phyloP scores from a whole-genome alignment of 1,140 invertebrate species.

The Drosophila carrolli region DNA sequence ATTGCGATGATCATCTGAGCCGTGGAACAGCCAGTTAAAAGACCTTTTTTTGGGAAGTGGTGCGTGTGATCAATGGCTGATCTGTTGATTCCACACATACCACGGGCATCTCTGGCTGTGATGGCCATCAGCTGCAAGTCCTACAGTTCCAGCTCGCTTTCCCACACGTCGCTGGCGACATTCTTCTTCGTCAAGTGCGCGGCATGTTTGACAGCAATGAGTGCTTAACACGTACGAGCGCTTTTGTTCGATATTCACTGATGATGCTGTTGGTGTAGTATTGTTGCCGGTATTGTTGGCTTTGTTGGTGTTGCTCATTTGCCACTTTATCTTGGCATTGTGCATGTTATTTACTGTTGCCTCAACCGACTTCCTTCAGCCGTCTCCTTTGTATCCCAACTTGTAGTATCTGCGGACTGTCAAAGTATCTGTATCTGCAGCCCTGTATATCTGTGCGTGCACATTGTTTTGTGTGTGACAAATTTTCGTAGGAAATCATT shows the following conservation, averaged over 20 bases:
- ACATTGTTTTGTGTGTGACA: constrained; percentile 50
- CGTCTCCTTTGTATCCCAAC: constrained; percentile 36
- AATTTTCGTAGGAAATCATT: constrained; percentile 76
- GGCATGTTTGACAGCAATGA: constrained; percentile 81
- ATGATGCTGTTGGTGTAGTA: constrained; percentile 35
- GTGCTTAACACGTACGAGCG: constrained; percentile 78
- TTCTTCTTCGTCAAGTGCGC: constrained; percentile 73
- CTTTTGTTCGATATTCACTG: constrained; percentile 68
- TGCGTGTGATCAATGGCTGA: neutral
- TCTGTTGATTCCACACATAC: neutral
- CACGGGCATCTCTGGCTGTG: constrained; percentile 22
- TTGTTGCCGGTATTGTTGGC: constrained; percentile 66
- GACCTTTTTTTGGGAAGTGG: neutral
- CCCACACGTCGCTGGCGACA: constrained; percentile 66
- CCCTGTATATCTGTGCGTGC: constrained; percentile 27
- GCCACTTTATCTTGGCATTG: constrained; percentile 80
- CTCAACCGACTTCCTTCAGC: constrained; percentile 29
- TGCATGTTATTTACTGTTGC: constrained; percentile 77
- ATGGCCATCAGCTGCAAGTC: constrained; percentile 63
- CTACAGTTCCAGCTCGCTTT: constrained; percentile 66
- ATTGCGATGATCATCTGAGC: too few relatives aligned
- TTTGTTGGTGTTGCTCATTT: constrained; percentile 66
- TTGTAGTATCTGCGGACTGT: constrained; percentile 29
- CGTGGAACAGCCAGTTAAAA: too few relatives aligned
- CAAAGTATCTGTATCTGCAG: constrained; percentile 15